A percentile compares a stretch with the other conserved stretches of the same genome.
Evolutionary conservation across 2,797 vertebrate species (phyloP).

Genomic region (Chelmon rostratus): DNA sequence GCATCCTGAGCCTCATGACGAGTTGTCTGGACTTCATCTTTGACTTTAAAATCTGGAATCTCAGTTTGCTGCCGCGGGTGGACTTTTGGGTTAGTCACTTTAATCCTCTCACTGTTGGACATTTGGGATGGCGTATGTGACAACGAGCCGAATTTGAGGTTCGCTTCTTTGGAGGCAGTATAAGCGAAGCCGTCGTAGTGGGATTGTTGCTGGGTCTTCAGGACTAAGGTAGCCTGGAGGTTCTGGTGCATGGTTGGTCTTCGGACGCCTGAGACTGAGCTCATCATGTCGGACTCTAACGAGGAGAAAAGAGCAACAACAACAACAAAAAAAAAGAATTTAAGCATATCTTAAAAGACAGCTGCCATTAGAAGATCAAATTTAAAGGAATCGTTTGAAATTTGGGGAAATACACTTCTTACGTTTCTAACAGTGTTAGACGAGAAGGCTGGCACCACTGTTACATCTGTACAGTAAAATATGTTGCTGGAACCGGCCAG

Average conservation of each 20-base stretch:
- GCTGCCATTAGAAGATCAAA: background rate
- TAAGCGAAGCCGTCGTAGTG: conserved; percentile 20
- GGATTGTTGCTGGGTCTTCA: conserved; percentile 57
- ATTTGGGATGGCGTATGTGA: conserved; percentile 19
- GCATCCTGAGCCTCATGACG: background rate
- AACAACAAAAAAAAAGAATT: conserved; percentile 16
- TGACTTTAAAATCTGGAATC: conserved; percentile 17
- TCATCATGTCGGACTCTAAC: conserved; percentile 78
- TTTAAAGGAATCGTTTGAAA: background rate
- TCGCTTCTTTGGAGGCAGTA: conserved; percentile 47
- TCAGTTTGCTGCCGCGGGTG: conserved; percentile 12
- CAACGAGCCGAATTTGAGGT: conserved; percentile 30
- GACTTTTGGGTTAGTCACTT: conserved; percentile 5
- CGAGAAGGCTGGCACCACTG: too few relatives aligned
- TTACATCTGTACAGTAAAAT: too few relatives aligned
- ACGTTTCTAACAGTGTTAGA: background rate
- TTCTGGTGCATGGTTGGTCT: conserved; percentile 35
- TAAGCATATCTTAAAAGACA: too few relatives aligned
- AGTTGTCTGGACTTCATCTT: background rate
- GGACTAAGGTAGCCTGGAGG: conserved; percentile 30
- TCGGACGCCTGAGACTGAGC: conserved; percentile 40
- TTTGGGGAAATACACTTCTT: background rate
- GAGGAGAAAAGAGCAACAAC: conserved; percentile 24
- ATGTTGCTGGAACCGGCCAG: too few relatives aligned
- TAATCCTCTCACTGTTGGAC: conserved; percentile 23